phyloP scores from a whole-genome alignment of 2,888 invertebrate genomes.

The Hanleya hanleyi region DNA sequence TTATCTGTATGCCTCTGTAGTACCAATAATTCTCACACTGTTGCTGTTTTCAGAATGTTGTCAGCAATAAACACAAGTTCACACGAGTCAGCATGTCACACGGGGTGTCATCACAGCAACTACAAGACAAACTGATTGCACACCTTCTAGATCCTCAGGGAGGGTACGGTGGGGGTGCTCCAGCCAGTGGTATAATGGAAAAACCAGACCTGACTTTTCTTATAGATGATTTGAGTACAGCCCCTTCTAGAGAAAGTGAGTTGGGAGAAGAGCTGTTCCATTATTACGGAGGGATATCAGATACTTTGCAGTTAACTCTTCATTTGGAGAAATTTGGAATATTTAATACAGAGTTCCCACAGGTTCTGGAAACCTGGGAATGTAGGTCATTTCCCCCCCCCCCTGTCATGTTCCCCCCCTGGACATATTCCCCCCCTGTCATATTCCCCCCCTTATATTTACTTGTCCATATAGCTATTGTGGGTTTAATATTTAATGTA shows the following conservation, averaged over 20 bases:
- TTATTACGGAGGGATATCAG: too few species aligned
- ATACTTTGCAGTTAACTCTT: background rate
- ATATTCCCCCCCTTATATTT: too few species aligned
- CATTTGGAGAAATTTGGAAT: background rate
- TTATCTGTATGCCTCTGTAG: too few species aligned
- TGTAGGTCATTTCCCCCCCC: too few species aligned
- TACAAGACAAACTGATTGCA: conserved; percentile 58
- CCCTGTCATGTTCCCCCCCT: too few species aligned
- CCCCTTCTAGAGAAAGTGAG: conserved; percentile 51
- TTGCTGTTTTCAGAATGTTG: conserved; percentile 50
- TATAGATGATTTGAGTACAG: conserved; percentile 69
- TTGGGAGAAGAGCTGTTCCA: too few species aligned
- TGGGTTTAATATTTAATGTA: too few species aligned
- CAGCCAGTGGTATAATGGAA: conserved; percentile 39
- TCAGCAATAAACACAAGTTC: conserved; percentile 56
- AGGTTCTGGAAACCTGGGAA: too few species aligned
- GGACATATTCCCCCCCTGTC: too few species aligned
- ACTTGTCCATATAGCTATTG: too few species aligned
- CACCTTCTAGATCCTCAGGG: conserved; percentile 11
- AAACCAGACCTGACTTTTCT: conserved; percentile 62
- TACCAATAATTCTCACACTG: background rate
- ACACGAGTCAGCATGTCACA: conserved; percentile 62
- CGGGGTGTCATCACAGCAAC: conserved; percentile 55
- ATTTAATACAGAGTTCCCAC: too few species aligned
- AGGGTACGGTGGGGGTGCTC: background rate